These are phyloP conservation scores for Serinus canaria DNA, from an alignment of 2,113 vertebrate genomes.

Conservation along the genomic window DNA sequence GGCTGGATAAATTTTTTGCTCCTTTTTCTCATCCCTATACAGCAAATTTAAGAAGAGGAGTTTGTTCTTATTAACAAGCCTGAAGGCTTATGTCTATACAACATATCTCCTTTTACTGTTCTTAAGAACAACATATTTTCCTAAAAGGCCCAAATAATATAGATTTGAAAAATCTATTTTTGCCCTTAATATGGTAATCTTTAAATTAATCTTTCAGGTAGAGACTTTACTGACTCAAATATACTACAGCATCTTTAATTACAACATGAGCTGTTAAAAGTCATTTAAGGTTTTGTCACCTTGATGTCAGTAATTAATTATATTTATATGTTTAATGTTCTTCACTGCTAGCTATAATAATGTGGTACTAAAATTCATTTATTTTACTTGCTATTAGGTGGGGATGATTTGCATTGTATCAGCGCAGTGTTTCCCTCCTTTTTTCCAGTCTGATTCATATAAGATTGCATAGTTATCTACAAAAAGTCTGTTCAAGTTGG, in stretches of 20 bases:
- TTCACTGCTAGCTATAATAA: not conserved
- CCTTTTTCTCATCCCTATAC: fast-evolving
- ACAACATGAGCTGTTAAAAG: not conserved
- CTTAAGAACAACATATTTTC: not conserved
- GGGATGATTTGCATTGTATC: not conserved
- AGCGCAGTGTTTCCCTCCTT: not conserved
- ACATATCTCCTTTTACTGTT: not conserved
- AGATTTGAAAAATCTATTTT: not conserved
- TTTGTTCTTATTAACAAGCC: not conserved
- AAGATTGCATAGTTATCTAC: not conserved
- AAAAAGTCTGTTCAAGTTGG: not conserved
- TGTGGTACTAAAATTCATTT: not conserved
- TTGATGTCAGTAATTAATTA: not conserved
- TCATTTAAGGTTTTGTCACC: not conserved
- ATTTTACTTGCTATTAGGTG: not conserved
- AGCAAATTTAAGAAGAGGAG: not conserved
- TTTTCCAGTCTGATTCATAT: not conserved
- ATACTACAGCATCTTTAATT: not conserved
- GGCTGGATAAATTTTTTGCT: not conserved
- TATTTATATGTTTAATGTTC: not conserved
- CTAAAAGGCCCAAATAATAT: not conserved
- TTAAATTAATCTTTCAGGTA: not conserved
- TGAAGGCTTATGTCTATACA: not conserved
- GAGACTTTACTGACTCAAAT: not conserved
- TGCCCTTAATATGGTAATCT: not conserved